These are phyloP conservation scores for Orussus abietinus DNA, from an alignment of 1,140 invertebrate species.

Conservation along the genomic window DNA sequence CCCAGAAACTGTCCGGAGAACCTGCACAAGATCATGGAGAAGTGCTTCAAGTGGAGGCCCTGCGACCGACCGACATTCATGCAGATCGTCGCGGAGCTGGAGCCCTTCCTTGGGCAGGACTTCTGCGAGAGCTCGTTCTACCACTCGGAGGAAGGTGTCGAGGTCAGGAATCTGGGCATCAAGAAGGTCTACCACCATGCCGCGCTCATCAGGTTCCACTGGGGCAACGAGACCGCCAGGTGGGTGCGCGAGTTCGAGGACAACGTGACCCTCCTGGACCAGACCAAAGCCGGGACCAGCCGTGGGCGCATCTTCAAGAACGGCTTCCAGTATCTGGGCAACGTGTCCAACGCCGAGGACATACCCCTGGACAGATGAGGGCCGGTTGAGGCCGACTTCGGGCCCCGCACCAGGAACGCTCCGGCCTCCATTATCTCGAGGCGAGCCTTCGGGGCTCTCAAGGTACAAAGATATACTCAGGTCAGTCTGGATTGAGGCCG, in stretches of 20 bases:
- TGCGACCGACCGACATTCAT: conserved; percentile 43
- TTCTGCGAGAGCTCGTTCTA: conserved; percentile 55
- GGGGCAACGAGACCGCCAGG: conserved; percentile 39
- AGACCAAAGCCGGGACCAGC: conserved; percentile 32
- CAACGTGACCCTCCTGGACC: conserved; percentile 39
- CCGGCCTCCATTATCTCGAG: too few relatives aligned
- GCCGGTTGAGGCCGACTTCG: too few relatives aligned
- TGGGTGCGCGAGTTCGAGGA: conserved; percentile 43
- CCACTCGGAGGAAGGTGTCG: conserved; percentile 48
- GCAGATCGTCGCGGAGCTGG: conserved; percentile 53
- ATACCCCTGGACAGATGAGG: conserved; percentile 36
- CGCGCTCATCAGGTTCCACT: conserved; percentile 36
- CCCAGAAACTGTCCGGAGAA: conserved; percentile 54
- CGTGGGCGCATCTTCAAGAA: conserved; percentile 39
- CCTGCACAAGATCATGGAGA: conserved; percentile 48
- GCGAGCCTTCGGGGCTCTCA: too few relatives aligned
- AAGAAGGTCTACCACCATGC: conserved; percentile 39
- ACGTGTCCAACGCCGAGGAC: conserved; percentile 30
- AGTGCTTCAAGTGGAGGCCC: conserved; percentile 51
- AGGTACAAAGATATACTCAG: conserved; percentile 31
- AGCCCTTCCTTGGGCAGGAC: conserved; percentile 43
- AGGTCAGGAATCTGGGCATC: conserved; percentile 33
- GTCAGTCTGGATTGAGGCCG: too few relatives aligned
- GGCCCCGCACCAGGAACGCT: too few relatives aligned
- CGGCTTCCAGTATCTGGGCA: conserved; percentile 39